Conservation (phyloP, 64 coral and sea anemone species). For the Actinia equina region DNA sequence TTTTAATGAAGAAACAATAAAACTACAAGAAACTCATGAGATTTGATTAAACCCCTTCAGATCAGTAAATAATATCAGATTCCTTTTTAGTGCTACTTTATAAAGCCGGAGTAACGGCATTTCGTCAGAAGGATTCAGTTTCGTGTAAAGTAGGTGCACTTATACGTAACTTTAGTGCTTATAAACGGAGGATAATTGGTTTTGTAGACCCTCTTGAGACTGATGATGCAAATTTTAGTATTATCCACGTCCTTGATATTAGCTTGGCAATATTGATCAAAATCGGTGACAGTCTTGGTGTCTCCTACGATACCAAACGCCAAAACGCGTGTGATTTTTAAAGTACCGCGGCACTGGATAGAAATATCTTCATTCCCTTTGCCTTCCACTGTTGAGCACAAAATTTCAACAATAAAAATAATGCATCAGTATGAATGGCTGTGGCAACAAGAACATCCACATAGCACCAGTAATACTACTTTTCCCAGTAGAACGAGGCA, state of each 20-base stretch:
- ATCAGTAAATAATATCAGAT: too few relatives aligned
- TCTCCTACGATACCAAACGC: slow-evolving; percentile 72
- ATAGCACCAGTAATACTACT: too few relatives aligned
- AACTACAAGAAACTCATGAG: too few relatives aligned
- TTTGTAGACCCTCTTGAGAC: slow-evolving; percentile 84
- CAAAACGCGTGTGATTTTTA: slow-evolving; percentile 41
- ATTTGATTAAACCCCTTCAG: too few relatives aligned
- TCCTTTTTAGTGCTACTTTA: too few relatives aligned
- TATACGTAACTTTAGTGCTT: slow-evolving; percentile 58
- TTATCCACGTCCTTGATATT: slow-evolving; percentile 47
- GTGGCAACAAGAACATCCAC: too few relatives aligned
- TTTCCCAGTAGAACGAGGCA: too few relatives aligned
- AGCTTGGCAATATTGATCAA: slow-evolving; percentile 63
- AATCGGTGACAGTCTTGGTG: slow-evolving; percentile 56
- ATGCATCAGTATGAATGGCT: background rate
- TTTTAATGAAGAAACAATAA: too few relatives aligned
- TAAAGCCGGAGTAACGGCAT: too few relatives aligned
- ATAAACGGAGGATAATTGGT: slow-evolving; percentile 68
- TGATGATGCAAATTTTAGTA: slow-evolving; percentile 72
- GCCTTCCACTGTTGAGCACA: slow-evolving; percentile 32
- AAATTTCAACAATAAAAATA: background rate
- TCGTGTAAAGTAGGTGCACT: slow-evolving; percentile 58
- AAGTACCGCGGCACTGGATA: slow-evolving; percentile 55
- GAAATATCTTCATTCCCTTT: slow-evolving; percentile 85
- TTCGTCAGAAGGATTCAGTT: background rate